Evolutionary conservation across 1,140 invertebrate species (phyloP).

Genomic region (Aphaenogaster ashmeadi): DNA sequence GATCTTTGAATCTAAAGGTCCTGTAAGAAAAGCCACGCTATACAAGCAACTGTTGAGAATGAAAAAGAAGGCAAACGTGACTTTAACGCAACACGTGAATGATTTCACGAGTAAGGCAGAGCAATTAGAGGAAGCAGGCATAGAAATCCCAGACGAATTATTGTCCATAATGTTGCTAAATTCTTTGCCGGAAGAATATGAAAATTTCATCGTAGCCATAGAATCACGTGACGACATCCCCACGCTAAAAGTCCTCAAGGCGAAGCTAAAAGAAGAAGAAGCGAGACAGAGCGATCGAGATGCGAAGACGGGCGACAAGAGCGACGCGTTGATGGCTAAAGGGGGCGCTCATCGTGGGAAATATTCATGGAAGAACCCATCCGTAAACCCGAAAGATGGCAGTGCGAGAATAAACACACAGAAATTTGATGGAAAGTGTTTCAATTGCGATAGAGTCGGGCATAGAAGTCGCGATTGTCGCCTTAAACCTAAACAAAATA

Average conservation of each 20-base stretch:
- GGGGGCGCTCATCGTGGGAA: background rate
- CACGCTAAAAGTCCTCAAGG: background rate
- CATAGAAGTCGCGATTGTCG: slow-evolving; percentile 26
- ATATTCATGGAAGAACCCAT: too few relatives aligned
- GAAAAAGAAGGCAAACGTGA: background rate
- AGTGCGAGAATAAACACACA: background rate
- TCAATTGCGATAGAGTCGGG: slow-evolving; percentile 30
- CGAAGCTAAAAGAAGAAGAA: slow-evolving; percentile 40
- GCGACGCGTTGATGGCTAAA: background rate
- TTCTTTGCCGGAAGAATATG: slow-evolving; percentile 4
- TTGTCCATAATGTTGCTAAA: slow-evolving; percentile 28
- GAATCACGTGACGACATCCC: slow-evolving; percentile 36
- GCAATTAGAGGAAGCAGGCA: background rate
- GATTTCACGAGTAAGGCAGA: slow-evolving; percentile 3
- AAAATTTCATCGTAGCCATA: slow-evolving; percentile 43
- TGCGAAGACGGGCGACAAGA: background rate
- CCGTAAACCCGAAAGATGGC: background rate
- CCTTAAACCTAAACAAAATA: background rate
- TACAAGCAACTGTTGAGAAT: slow-evolving; percentile 25
- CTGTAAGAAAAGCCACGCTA: background rate
- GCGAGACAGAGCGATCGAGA: slow-evolving; percentile 31
- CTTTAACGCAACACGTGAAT: slow-evolving; percentile 5
- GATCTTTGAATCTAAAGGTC: background rate
- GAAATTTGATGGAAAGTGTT: slow-evolving; percentile 41
- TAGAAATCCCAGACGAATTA: background rate